phyloP scores from a whole-genome alignment of 2,113 vertebrate genomes.

The Platysteira castanea region DNA sequence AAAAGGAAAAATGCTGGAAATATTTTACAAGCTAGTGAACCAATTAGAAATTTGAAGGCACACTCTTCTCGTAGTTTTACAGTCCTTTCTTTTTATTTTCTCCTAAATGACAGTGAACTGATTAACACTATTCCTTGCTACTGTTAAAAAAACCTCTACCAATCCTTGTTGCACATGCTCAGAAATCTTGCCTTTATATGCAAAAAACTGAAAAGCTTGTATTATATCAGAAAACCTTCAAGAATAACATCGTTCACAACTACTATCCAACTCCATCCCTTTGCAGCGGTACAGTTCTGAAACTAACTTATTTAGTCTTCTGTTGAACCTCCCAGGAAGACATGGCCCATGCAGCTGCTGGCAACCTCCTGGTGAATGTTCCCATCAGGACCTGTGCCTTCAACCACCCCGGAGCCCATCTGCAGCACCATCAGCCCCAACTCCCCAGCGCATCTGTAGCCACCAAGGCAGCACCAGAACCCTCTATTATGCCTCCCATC shows the following conservation, averaged over 20 bases:
- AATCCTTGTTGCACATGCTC: neutral
- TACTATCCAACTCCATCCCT: fast-evolving
- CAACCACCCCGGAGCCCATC: fast-evolving
- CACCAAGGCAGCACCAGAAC: neutral
- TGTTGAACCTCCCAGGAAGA: neutral
- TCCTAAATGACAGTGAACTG: neutral
- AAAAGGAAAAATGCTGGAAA: neutral
- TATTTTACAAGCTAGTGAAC: neutral
- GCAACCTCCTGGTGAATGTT: neutral
- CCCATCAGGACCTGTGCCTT: neutral
- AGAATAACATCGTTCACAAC: neutral
- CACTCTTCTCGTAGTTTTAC: neutral
- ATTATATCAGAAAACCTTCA: neutral
- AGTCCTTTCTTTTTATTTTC: neutral
- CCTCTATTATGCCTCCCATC: neutral
- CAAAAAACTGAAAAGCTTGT: neutral
- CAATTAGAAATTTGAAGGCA: neutral
- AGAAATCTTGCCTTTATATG: neutral
- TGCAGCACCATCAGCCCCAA: fast-evolving
- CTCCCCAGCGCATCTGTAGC: fast-evolving
- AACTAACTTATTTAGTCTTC: neutral
- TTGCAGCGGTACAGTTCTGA: neutral
- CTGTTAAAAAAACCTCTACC: neutral
- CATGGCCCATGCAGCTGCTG: too few relatives aligned
- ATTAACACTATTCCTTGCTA: neutral